These are phyloP conservation scores for Pedionomus torquatus DNA, from an alignment of 2,113 vertebrate genomes.

Conservation along the genomic window DNA sequence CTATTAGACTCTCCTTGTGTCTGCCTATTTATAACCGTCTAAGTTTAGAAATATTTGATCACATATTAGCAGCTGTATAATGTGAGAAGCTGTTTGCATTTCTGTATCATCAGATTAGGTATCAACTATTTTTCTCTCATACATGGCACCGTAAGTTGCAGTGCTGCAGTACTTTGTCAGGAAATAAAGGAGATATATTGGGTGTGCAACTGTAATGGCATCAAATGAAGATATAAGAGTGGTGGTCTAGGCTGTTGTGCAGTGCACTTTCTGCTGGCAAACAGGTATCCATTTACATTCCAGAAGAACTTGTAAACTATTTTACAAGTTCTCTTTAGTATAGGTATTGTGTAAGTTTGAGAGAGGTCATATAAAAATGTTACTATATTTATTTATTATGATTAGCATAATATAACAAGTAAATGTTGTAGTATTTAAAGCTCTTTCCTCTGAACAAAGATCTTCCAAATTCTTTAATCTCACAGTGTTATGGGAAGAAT, in stretches of 20 bases:
- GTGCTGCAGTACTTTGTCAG: background rate
- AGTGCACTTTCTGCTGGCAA: background rate
- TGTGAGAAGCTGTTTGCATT: slow-evolving; percentile 28
- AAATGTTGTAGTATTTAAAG: background rate
- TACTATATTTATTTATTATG: background rate
- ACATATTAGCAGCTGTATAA: slow-evolving; percentile 17
- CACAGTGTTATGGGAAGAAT: background rate
- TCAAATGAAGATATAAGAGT: background rate
- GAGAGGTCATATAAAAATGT: background rate
- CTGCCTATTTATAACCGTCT: background rate
- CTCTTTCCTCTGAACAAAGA: background rate
- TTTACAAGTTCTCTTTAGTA: background rate
- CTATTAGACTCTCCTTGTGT: background rate
- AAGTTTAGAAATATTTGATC: slow-evolving; percentile 53
- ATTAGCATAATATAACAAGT: background rate
- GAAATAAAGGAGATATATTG: background rate
- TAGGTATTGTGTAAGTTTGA: background rate
- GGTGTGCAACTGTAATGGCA: background rate
- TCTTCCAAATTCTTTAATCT: background rate
- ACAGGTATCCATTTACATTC: background rate
- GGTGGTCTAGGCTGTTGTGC: background rate
- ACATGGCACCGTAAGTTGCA: background rate
- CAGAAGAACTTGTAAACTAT: background rate
- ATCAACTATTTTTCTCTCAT: slow-evolving; percentile 28
- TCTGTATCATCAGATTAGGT: slow-evolving; percentile 8